Evolutionary conservation across 2,888 invertebrate species (phyloP).

Genomic region (Synanthedon tipuliformis): DNA sequence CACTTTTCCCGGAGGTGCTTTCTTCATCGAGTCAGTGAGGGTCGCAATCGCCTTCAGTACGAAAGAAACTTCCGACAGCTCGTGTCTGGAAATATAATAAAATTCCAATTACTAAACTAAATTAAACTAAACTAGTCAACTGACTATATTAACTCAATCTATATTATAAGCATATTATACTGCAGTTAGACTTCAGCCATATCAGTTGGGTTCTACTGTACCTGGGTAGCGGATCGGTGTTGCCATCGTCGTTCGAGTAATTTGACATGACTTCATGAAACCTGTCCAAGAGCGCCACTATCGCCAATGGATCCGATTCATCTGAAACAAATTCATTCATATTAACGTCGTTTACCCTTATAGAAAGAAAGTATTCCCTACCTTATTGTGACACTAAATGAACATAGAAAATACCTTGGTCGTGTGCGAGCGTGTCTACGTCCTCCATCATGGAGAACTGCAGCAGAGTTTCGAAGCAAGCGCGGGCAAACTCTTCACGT

Average conservation of each 20-base stretch:
- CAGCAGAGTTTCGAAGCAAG: slow-evolving; percentile 94
- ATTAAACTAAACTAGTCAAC: background rate
- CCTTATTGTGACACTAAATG: no score
- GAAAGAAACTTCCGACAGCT: slow-evolving; percentile 95
- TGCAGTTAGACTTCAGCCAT: background rate
- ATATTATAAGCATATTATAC: background rate
- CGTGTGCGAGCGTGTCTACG: slow-evolving; percentile 51
- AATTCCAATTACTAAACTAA: no score
- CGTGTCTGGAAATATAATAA: slow-evolving; percentile 74
- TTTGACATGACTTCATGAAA: slow-evolving; percentile 93
- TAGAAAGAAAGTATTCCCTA: no score
- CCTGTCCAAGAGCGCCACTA: slow-evolving; percentile 90
- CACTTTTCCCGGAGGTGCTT: slow-evolving; percentile 89
- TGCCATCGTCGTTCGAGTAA: slow-evolving; percentile 70
- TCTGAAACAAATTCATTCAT: slow-evolving; percentile 21
- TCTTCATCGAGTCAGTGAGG: slow-evolving; percentile 90
- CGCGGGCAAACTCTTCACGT: slow-evolving; percentile 95
- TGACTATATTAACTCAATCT: background rate
- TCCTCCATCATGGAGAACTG: slow-evolving; percentile 92
- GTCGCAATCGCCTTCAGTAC: slow-evolving; percentile 95
- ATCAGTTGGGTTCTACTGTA: slow-evolving; percentile 7
- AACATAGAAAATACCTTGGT: no score
- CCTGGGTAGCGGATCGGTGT: slow-evolving; percentile 49
- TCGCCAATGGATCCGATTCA: slow-evolving; percentile 77
- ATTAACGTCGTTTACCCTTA: background rate